Evolutionary conservation across 1,140 invertebrate genomes (phyloP).

Genomic region (Lepidurus apus): DNA sequence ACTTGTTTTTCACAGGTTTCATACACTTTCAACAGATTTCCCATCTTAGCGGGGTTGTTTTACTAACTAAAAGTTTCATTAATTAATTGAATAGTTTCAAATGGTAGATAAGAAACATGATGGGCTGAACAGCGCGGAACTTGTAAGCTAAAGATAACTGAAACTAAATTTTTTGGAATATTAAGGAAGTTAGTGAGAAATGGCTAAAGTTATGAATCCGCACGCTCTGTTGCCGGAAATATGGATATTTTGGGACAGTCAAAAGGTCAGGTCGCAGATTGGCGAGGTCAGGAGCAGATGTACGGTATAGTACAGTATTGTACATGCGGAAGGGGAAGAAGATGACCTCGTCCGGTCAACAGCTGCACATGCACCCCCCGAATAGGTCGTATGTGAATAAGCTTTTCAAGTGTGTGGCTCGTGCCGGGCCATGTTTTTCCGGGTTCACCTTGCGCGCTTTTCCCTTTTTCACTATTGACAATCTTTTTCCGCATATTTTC

Average conservation of each 20-base stretch:
- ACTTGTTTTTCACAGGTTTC: too few relatives aligned
- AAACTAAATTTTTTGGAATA: background rate
- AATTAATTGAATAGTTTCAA: too few relatives aligned
- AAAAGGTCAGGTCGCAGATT: constrained; percentile 15
- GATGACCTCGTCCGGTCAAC: constrained; percentile 1
- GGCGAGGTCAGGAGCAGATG: constrained; percentile 13
- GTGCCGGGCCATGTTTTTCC: constrained; percentile 17
- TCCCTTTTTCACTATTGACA: background rate
- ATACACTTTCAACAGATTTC: too few relatives aligned
- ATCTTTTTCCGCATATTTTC: constrained; percentile 22
- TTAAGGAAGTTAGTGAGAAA: background rate
- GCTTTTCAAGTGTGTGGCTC: background rate
- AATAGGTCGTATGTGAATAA: constrained; percentile 20
- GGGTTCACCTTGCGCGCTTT: constrained; percentile 17
- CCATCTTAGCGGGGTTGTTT: too few relatives aligned
- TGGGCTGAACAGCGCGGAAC: background rate
- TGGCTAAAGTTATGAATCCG: background rate
- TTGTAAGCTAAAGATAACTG: background rate
- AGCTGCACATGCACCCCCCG: constrained; percentile 1
- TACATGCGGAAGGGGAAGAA: constrained; percentile 16
- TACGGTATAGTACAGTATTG: background rate
- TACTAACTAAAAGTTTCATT: too few relatives aligned
- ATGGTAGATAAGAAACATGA: too few relatives aligned
- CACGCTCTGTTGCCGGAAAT: background rate
- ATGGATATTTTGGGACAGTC: background rate